These are phyloP conservation scores for Mythimna lalbum DNA, from an alignment of 2,888 invertebrate genomes.

Conservation along the genomic window DNA sequence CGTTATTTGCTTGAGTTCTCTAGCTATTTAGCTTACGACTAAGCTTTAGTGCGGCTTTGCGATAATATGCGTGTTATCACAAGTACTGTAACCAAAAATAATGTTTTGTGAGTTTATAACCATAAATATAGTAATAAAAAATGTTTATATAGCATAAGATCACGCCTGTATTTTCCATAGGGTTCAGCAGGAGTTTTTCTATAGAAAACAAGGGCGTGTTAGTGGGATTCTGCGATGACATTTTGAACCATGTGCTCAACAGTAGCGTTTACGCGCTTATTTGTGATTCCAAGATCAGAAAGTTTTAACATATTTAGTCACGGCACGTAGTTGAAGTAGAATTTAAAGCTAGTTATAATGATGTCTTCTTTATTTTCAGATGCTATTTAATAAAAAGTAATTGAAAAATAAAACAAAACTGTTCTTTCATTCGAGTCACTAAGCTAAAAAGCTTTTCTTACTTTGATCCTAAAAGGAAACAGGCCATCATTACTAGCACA, in stretches of 20 bases:
- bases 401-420: constrained; percentile 28
- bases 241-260: neutral
- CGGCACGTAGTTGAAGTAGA: neutral
- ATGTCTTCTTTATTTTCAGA: constrained; percentile 1
- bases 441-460: constrained; percentile 26
- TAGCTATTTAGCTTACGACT: constrained; percentile 35
- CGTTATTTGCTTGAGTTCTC: constrained; percentile 47
- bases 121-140: neutral
- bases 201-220: no score
- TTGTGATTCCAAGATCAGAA: no score
- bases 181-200: neutral
- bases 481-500: constrained; percentile 18
- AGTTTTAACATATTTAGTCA: no score
- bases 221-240: no score
- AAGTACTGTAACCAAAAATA: neutral
- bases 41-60: constrained; percentile 13
- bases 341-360: constrained; percentile 4
- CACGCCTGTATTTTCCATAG: neutral
- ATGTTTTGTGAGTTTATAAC: neutral
- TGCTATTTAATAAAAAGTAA: constrained; percentile 10
- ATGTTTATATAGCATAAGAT: neutral
- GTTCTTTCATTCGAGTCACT: constrained; percentile 1
- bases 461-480: constrained; percentile 31
- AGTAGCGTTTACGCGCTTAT: no score
- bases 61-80: constrained; percentile 15